Conservation (phyloP, 1,140 invertebrate species). For the Eueides isabella region DNA sequence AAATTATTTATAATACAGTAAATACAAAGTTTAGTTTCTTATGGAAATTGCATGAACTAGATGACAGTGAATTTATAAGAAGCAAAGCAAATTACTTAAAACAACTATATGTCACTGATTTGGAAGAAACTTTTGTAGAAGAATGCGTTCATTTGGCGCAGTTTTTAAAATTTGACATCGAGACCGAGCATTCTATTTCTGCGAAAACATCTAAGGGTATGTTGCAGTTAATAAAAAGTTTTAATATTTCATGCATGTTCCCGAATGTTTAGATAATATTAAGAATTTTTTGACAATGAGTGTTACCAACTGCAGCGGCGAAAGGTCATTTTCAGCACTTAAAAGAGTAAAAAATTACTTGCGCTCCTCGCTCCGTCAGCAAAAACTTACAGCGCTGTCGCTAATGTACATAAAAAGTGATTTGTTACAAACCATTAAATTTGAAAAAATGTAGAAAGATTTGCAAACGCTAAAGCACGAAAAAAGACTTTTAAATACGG, state of each 20-base stretch:
- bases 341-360: too few relatives aligned
- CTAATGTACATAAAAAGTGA: too few relatives aligned
- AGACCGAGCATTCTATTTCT: too few relatives aligned
- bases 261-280: constrained; percentile 15
- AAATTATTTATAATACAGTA: constrained; percentile 29
- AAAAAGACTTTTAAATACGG: not conserved
- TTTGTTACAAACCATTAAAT: not conserved
- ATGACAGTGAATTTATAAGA: not conserved
- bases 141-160: too few relatives aligned
- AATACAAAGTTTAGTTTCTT: constrained; percentile 18
- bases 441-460: constrained; percentile 16
- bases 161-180: too few relatives aligned
- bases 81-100: constrained; percentile 23
- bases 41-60: too few relatives aligned
- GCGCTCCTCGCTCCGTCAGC: constrained; percentile 2
- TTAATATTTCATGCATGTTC: too few relatives aligned
- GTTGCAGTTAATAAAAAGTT: too few relatives aligned
- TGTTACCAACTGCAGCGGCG: constrained; percentile 25
- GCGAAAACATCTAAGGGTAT: too few relatives aligned
- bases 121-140: too few relatives aligned
- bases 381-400: constrained; percentile 29
- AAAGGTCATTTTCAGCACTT: not conserved
- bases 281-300: constrained; percentile 30
- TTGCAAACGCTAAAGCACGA: constrained; percentile 14
- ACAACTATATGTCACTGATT: not conserved